phyloP scores from a whole-genome alignment of 2,113 vertebrate species.

The Hyaena hyaena region DNA sequence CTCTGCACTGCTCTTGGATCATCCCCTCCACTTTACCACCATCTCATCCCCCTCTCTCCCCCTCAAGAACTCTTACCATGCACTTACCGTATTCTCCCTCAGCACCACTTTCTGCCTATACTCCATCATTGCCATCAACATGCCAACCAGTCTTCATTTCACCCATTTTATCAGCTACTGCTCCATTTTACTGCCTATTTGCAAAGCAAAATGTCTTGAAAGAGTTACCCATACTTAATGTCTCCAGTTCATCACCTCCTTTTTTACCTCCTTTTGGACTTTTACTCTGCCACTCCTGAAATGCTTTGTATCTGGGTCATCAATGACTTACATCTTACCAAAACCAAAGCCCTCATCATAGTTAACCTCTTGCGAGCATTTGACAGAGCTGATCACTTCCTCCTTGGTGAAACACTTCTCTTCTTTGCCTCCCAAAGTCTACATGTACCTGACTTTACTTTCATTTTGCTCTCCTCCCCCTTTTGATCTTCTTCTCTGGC shows the following conservation, averaged over 20 bases:
- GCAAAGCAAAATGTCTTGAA: neutral
- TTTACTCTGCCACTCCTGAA: neutral
- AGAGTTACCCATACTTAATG: neutral
- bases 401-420: neutral
- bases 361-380: neutral
- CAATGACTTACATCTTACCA: neutral
- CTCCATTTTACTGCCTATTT: neutral
- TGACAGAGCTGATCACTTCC: neutral
- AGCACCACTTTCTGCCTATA: neutral
- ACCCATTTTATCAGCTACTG: neutral
- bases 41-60: neutral
- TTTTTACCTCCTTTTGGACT: neutral
- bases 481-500: neutral
- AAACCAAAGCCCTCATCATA: neutral
- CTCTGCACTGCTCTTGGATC: neutral
- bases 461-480: neutral
- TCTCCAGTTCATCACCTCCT: neutral
- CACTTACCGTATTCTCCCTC: neutral
- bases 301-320: neutral
- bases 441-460: neutral
- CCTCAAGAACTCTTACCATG: neutral
- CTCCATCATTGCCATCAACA: neutral
- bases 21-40: neutral
- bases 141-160: accelerated
- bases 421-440: neutral